Base-by-base conservation (phyloP, 2,888 invertebrate species). In the Pelosia muscerda region DNA sequence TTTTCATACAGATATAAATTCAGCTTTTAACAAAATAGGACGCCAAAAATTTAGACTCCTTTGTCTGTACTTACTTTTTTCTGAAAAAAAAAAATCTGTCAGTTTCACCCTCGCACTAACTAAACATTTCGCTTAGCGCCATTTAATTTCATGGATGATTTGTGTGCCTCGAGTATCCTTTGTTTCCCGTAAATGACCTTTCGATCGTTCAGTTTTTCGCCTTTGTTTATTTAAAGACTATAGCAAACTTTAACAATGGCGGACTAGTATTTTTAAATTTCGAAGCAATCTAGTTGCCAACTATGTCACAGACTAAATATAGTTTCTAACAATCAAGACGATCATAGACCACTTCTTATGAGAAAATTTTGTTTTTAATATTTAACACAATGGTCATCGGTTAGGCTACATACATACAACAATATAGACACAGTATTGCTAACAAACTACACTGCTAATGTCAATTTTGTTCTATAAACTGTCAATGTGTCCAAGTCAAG, bases 81-180 rank as follows among this genome's bases (percentile, higher is more conserved):
- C 2, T 49, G 19, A 9, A 19, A 1, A 15, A 19, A 42, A 34
- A 63, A 55, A 55, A 23, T 13, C 34, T 34, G 71, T 61, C 67
- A 69, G 69, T 71, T 69, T 68, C 25, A 68, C 67, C 65, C 71
- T 65, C 66, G 54, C 57, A 62, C 31, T 65, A 67, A 74, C 68
- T 71, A 72, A 82, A 74, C 76, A 75, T 81, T 82, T 81, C 75
- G 77, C 72, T 80, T 78, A 84, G 75, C 79, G 75, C 82, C 74
- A 77, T 86, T 87, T 84, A 86, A 89, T 90, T 90, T 88, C 88
- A 89, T 86, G 88, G 81, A 79, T 87, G 86, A 89, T 88, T 89
- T 87, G 82, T 81, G 77, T 82, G 84, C 73, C 81, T 80, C 82
- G 83, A 88, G 83, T 83, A 81, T 82, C 84, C 83, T 88, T 89